Conservation (phyloP, 2,888 invertebrate genomes). For the Theristus sp. region DNA sequence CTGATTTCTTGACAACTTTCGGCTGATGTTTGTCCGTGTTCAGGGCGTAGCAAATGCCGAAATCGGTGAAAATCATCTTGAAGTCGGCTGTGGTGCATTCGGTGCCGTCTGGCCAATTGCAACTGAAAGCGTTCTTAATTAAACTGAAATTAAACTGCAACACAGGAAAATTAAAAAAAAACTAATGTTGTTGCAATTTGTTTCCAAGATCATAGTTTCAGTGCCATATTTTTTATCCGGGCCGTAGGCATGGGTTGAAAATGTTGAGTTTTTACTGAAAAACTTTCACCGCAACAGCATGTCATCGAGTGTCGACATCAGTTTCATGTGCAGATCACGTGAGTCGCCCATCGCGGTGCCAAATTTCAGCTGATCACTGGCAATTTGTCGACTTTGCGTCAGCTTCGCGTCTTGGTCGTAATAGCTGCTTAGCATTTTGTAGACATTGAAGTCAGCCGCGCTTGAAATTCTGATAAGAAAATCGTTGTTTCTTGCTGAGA, state of each 20-base stretch:
- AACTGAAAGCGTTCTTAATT: neutral
- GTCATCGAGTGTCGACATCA: neutral
- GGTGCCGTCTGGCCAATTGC: neutral
- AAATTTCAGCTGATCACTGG: neutral
- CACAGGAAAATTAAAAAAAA: too few relatives aligned
- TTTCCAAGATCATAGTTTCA: too few relatives aligned
- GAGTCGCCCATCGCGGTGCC: neutral
- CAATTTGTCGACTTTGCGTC: too few relatives aligned
- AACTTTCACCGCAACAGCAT: neutral
- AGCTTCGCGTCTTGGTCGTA: too few relatives aligned
- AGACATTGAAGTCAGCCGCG: too few relatives aligned
- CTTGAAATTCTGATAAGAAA: too few relatives aligned
- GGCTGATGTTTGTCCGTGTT: neutral
- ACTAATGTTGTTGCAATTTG: too few relatives aligned
- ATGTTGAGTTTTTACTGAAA: neutral
- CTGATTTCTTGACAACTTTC: neutral
- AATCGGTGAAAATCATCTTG: neutral
- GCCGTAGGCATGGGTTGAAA: too few relatives aligned
- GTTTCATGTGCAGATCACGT: neutral
- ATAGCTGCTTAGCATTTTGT: too few relatives aligned
- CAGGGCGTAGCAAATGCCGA: constrained; percentile 5
- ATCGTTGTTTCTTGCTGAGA: too few relatives aligned
- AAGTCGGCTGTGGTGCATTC: constrained; percentile 2
- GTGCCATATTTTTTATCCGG: too few relatives aligned
- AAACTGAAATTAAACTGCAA: too few relatives aligned